Evolutionary conservation across 1,140 invertebrate species (phyloP), one percentile per base, ranked within the genome.

Genomic region (Asobara japonica): DNA sequence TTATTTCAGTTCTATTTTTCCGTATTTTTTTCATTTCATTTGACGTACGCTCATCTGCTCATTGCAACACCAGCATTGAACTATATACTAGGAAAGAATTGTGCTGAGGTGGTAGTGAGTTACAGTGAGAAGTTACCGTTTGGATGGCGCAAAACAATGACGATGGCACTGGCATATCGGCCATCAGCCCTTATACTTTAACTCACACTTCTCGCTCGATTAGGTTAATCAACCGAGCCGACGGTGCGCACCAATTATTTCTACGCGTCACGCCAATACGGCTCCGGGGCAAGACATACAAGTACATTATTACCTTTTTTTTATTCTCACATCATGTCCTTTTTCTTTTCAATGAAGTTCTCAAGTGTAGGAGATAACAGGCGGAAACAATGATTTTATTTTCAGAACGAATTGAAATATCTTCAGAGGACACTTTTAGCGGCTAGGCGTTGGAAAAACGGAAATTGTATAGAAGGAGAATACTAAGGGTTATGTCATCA

Each of bases 221-320:
- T 69, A 69, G 48, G 18, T 48, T 69, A 56, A 69, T 69, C 48
- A 66, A 13, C 29, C 41, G 25, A 69, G 41, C 27, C 66, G 31
- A 48, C 66, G 41, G 29, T 56, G 66, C 30, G 41, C 41, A 69
- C 48, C 66, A 69, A 56, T 69, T 69, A 69, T 56, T 69, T 69
- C 27, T 45, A 48, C 66, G 66, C 36, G 29, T 56, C 31, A 69
- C 41, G 22, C 41, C 45, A 48, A 45, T 18, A 51, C 30, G 13
- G 45, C 20, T 69, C 16, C 22, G 18, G 20, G 2, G 22, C 25
- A 4, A 18, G 7, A 6, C 51, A 41, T 13, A 45, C 51, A 22
- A 25, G 20, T 25, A 56, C 22, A 56, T 56, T 56, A 10, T 11
- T 18, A 10, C 22, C 13, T 6, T 25, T 27, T 18, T 27, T 10